Base-by-base conservation (phyloP, 1,140 invertebrate species). In the Drosophila kurseongensis region DNA sequence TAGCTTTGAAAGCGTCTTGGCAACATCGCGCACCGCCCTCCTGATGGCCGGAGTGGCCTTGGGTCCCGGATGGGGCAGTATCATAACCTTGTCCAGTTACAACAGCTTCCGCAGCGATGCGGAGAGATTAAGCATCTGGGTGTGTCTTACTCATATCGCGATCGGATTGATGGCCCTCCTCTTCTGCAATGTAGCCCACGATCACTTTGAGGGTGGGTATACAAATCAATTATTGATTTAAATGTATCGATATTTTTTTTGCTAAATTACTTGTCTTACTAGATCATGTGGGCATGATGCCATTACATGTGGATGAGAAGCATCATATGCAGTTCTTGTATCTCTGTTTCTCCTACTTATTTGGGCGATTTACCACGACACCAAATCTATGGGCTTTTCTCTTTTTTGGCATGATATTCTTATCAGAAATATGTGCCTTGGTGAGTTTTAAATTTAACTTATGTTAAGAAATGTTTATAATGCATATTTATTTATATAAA, bases 321-420 rank as follows among this genome's bases (percentile, higher is more conserved):
- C 91, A 92, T 54, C 55, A 71, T 12, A 75, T 92, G 88, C 91
- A 91, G 59, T 92, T 91, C 35, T 52, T 91, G 14, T 92, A 90
- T 47, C 56, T 91, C 0, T 75, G 78, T n/a, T 91, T 77, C 50
- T 74, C 71, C 5, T 92, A 86, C 55, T 56, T 92, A 4, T 84
- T 92, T 38, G 91, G 84, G 4, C 82, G 81, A 14, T 90, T 91
- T 35, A 75, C 51, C 0, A 89, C 80, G 0, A 41, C 89, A n/a
- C 84, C 91, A 1, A 89, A 86, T 54, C 75, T 92, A 0, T 92
- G 91, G 91, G 72, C 73, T 29, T 91, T 92, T 54, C 61, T 92
- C 0, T 92, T 92, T 32, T 92, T 90, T 45, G n/a, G 32, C 1
- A 74, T 92, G 35, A 52, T 92, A 7, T 92, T 91, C 48, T 41